phyloP scores from a whole-genome alignment of 2,888 invertebrate genomes.

The Drosophila nr. perissopoda region DNA sequence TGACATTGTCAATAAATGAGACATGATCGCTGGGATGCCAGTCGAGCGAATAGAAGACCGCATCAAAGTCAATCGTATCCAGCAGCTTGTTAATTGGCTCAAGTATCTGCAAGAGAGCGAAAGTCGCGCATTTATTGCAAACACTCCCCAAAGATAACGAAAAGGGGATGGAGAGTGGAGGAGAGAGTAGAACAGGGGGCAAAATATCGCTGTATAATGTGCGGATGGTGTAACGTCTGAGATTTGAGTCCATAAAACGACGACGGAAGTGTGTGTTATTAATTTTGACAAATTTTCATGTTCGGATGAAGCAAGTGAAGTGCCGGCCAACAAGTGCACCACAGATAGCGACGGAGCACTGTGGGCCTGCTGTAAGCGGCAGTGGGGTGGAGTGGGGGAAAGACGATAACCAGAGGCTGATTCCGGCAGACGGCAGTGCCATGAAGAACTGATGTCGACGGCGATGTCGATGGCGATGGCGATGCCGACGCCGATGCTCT shows the following conservation, averaged over 20 bases:
- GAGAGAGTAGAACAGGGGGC: neutral
- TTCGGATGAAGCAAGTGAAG: conserved; percentile 59
- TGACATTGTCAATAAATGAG: conserved; percentile 97
- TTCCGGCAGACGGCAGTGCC: conserved; percentile 61
- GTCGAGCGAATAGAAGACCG: conserved; percentile 96
- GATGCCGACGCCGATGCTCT: conserved; percentile 21
- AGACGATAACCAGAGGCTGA: conserved; percentile 39
- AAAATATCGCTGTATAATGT: neutral
- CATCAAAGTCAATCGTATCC: conserved; percentile 93
- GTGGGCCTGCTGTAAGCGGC: neutral
- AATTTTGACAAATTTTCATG: conserved; percentile 83
- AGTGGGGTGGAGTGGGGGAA: neutral
- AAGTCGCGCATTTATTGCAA: conserved; percentile 44
- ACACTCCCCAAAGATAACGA: conserved; percentile 21
- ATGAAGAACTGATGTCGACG: conserved; percentile 7
- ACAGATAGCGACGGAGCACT: conserved; percentile 19
- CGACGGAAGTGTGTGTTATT: conserved; percentile 80
- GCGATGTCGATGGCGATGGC: conserved; percentile 16
- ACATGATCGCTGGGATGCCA: conserved; percentile 96
- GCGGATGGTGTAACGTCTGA: conserved; percentile 37
- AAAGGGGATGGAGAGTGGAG: neutral
- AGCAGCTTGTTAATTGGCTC: conserved; percentile 95
- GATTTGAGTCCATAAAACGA: conserved; percentile 68
- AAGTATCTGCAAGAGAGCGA: conserved; percentile 88
- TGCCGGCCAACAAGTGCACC: conserved; percentile 59